Conservation (phyloP, 2,888 invertebrate species). For the Pomacea canaliculata region DNA sequence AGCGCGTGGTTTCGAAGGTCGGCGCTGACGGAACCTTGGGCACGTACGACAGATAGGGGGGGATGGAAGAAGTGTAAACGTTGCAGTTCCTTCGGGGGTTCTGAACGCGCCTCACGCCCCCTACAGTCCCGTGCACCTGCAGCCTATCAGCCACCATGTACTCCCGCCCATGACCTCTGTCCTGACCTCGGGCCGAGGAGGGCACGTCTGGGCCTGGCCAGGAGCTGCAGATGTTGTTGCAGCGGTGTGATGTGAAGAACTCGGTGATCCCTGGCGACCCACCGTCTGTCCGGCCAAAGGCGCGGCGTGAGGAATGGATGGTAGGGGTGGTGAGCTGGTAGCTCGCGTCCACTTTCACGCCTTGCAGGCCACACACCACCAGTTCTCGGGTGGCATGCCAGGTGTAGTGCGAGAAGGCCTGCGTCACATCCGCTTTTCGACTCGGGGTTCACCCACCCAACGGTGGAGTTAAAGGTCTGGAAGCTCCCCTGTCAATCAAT, state of each 20-base stretch:
- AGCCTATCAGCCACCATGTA: neutral
- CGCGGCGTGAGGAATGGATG: slow-evolving; percentile 32
- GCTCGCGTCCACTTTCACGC: slow-evolving; percentile 19
- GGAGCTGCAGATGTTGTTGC: slow-evolving; percentile 37
- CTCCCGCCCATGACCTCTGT: neutral
- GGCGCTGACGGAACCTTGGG: slow-evolving; percentile 22
- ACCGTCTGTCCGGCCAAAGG: slow-evolving; percentile 33
- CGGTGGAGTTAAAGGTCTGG: slow-evolving; percentile 25
- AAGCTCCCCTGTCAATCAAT: slow-evolving; percentile 21
- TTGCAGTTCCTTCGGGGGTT: slow-evolving; percentile 7
- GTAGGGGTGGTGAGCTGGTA: slow-evolving; percentile 35
- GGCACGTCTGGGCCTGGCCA: slow-evolving; percentile 28
- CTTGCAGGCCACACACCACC: slow-evolving; percentile 38
- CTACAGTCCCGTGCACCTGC: neutral
- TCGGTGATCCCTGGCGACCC: slow-evolving; percentile 29
- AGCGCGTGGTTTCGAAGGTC: slow-evolving; percentile 8
- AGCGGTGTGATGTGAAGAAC: slow-evolving; percentile 36
- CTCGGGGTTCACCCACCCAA: slow-evolving; percentile 14
- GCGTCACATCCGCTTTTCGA: slow-evolving; percentile 23
- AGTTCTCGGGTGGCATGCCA: slow-evolving; percentile 34
- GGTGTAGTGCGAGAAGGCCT: slow-evolving; percentile 41
- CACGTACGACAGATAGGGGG: slow-evolving; percentile 1
- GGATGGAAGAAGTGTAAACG: neutral
- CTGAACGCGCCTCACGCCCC: neutral
- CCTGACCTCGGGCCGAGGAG: neutral